Base-by-base conservation (phyloP, 2,888 invertebrate genomes). In the Platypus cylindrus region DNA sequence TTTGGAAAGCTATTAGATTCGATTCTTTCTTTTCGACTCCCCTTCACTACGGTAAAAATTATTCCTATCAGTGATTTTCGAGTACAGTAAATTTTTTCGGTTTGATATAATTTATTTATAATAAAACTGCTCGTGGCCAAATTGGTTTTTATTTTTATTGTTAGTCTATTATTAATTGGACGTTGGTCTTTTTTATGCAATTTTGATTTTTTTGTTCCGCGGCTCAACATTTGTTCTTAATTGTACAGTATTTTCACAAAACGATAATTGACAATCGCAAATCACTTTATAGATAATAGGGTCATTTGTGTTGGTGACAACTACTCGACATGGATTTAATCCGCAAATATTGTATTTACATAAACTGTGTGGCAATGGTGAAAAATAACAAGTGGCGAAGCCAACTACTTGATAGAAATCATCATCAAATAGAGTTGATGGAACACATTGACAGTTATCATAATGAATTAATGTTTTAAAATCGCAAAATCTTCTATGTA, bases 401-500 rank as follows among this genome's bases (percentile, higher is more conserved):
- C 64, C 65, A 15, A 38, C 35, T 17, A 63, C 63, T 48, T 53
- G 52, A 24, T 48, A 46, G 23, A 63, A 45, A 26, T 50, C 49
- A 25, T 58, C 51, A 14, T 51, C 58, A 9, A 53, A 55, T 14
- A 60, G 36, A 2, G 45, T 45, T n/a, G n/a, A n/a, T 12, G 41
- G 37, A 9, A 40, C 38, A 24, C 51, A 51, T 18, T 35, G 37
- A 30, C 51, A 51, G 22, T 49, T 46, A 14, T 42, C 45, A 34
- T 51, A 49, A 17, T 41, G 36, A n/a, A 40, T 13, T 45, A 64
- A 52, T n/a, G 55, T 49, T 3, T 56, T 54, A 18, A 65, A 46
- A 40, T 66, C 64, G 42, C 66, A 66, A 27, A 65, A 52, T 44
- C 63, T 53, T 29, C 65, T 50, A 43, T 66, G 65, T 2, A 65